Base-by-base conservation (phyloP, 2,888 invertebrate species). In the Smittia sp. region DNA sequence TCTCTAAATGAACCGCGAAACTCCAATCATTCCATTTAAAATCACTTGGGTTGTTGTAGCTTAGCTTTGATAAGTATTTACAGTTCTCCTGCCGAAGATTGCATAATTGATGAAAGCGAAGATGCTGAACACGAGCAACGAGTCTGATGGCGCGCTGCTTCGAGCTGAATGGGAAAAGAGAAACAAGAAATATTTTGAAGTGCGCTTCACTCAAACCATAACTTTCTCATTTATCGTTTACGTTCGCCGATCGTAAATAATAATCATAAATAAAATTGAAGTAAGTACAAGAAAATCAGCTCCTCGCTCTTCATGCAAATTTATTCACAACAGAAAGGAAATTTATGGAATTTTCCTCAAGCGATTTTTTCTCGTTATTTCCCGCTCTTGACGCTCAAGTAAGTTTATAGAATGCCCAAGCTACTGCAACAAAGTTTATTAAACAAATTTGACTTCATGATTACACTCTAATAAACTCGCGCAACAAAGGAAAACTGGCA, bases 211-310 rank as follows among this genome's bases (percentile, higher is more conserved):
- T 15, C n/a, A 46, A n/a, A 46, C 13, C 46, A 46, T 46, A 22
- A 58, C 18, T 58, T 58, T 58, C n/a, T 22, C 7, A 58, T 58
- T 58, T 58, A 58, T 58, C 22, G 58, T 22, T 58, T 9, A 52
- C 15, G 11, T 52, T 11, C 15, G 7, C 4, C 6, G 18, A 58
- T 58, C 22, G 22, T 58, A 22, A 58, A 22, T 58, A 9, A 38
- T 38, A 58, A 58, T 58, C 58, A 58, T 58, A 22, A 58, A 58
- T n/a, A 58, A 13, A 20, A 58, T 18, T 58, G 58, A 58, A 58
- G 18, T n/a, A 58, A 58, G 58, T 18, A 58, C 58, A 58, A 20
- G 58, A 58, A 58, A 58, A 58, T 22, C 9, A 58, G 22, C 58
- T 58, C 3, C 9, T 46, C 58, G 15, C 15, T n/a, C 52, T 52